These are phyloP conservation scores for Drosophila barbarae DNA, from an alignment of 2,888 invertebrate species.

Conservation along the genomic window DNA sequence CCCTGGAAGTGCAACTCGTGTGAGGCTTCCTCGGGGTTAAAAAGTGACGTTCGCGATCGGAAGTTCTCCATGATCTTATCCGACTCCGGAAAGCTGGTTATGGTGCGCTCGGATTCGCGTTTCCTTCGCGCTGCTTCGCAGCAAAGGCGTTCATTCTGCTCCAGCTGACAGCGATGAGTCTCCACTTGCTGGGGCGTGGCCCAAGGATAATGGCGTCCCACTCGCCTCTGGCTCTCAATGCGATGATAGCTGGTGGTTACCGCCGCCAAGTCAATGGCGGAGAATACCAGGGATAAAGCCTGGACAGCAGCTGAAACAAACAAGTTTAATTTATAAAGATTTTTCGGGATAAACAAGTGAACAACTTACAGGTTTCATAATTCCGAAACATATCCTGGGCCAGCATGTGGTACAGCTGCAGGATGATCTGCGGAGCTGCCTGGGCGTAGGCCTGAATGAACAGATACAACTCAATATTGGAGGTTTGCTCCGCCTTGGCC, in stretches of 20 bases:
- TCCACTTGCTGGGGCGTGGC: conserved; percentile 79
- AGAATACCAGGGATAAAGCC: conserved; percentile 84
- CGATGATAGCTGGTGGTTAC: conserved; percentile 87
- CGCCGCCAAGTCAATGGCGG: conserved; percentile 85
- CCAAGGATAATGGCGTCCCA: conserved; percentile 88
- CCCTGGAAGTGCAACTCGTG: conserved; percentile 59
- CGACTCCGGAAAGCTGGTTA: conserved; percentile 75
- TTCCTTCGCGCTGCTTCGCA: conserved; percentile 61
- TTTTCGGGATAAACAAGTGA: neutral
- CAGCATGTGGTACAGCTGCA: conserved; percentile 85
- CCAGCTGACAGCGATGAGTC: conserved; percentile 57
- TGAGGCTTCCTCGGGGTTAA: conserved; percentile 12
- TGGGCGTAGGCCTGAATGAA: conserved; percentile 90
- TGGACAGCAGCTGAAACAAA: conserved; percentile 84
- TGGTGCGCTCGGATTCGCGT: conserved; percentile 67
- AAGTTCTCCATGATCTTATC: conserved; percentile 78
- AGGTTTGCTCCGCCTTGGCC: conserved; percentile 82
- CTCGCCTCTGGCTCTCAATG: conserved; percentile 88
- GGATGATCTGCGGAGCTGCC: conserved; percentile 86
- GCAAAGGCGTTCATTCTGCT: conserved; percentile 63
- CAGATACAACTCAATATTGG: conserved; percentile 87
- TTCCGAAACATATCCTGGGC: conserved; percentile 81
- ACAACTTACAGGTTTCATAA: conserved; percentile 83
- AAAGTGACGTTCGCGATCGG: conserved; percentile 35
- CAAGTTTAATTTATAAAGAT: too few relatives aligned